Evolutionary conservation across 1,140 invertebrate species (phyloP).

Genomic region (Drosophila bipectinata): DNA sequence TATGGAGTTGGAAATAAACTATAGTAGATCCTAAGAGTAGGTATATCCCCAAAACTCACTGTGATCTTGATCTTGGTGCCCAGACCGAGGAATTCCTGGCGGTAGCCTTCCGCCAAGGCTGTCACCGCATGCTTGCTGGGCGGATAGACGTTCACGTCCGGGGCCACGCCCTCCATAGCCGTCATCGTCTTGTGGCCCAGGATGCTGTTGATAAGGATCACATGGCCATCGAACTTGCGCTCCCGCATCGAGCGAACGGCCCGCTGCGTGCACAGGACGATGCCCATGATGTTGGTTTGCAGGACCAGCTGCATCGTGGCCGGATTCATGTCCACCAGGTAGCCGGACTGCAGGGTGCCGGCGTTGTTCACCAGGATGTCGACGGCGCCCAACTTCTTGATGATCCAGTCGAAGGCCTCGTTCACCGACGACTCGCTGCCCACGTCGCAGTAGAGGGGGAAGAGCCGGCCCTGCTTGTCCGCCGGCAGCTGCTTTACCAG

Average conservation of each 20-base stretch:
- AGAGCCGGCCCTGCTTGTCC: slow-evolving; percentile 75
- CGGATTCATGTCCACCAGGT: slow-evolving; percentile 74
- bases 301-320: slow-evolving; percentile 85
- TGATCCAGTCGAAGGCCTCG: slow-evolving; percentile 87
- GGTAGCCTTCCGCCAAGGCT: slow-evolving; percentile 87
- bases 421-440: slow-evolving; percentile 87
- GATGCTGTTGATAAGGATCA: slow-evolving; percentile 89
- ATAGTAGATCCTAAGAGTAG: not conserved
- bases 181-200: slow-evolving; percentile 85
- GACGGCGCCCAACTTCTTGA: slow-evolving; percentile 86
- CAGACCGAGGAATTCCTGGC: slow-evolving; percentile 86
- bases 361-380: slow-evolving; percentile 91
- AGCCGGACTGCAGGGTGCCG: slow-evolving; percentile 84
- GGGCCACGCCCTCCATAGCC: slow-evolving; percentile 60
- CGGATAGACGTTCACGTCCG: slow-evolving; percentile 86
- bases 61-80: slow-evolving; percentile 88
- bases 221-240: slow-evolving; percentile 87
- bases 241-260: slow-evolving; percentile 89
- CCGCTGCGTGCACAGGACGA: slow-evolving; percentile 88
- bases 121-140: slow-evolving; percentile 89
- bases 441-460: slow-evolving; percentile 87
- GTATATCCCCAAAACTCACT: slow-evolving; percentile 83
- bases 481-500: slow-evolving; percentile 71
- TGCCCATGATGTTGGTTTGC: slow-evolving; percentile 89
- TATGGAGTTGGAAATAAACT: slow-evolving; percentile 40